These are phyloP conservation scores for Eleutherodactylus coqui DNA, from an alignment of 2,797 vertebrate genomes.

Conservation along the genomic window DNA sequence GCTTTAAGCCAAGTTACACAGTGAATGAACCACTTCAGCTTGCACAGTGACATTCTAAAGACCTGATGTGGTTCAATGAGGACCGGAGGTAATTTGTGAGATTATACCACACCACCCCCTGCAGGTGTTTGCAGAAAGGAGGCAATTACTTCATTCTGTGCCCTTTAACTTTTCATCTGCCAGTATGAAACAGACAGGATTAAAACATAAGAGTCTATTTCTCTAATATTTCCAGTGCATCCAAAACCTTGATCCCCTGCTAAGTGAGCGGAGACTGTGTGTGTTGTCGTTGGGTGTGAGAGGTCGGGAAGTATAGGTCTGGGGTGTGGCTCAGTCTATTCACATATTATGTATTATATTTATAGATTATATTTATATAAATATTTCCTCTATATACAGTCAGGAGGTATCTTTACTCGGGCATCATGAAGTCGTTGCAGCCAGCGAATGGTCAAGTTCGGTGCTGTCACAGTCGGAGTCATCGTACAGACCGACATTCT, in stretches of 20 bases:
- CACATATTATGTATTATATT: constrained; percentile 74
- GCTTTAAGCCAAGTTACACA: constrained; percentile 25
- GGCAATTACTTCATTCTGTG: constrained; percentile 19
- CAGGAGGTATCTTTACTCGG: constrained; percentile 54
- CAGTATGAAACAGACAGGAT: constrained; percentile 10
- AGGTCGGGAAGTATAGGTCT: constrained; percentile 23
- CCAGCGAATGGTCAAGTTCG: constrained; percentile 87
- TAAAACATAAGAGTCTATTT: constrained; percentile 10
- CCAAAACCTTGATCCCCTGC: constrained; percentile 52
- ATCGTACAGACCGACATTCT: constrained; percentile 78
- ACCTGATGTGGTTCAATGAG: constrained; percentile 14
- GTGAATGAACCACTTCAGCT: constrained; percentile 23
- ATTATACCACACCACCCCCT: constrained; percentile 37
- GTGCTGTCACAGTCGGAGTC: constrained; percentile 91
- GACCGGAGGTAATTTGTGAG: constrained; percentile 39
- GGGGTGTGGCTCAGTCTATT: constrained; percentile 68
- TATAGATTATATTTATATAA: constrained; percentile 80
- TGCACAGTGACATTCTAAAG: constrained; percentile 25
- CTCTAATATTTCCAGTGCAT: constrained; percentile 52
- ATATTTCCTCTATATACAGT: constrained; percentile 77
- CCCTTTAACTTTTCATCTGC: constrained; percentile 45
- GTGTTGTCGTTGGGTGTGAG: constrained; percentile 11
- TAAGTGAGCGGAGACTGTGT: constrained; percentile 44
- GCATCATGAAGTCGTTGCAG: constrained; percentile 83
- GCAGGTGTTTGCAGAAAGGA: constrained; percentile 42